Percentiles rank a stretch among this genome's conserved stretches.
phyloP scores from a whole-genome alignment of 2,888 invertebrate species.

The Yponomeuta cagnagella region DNA sequence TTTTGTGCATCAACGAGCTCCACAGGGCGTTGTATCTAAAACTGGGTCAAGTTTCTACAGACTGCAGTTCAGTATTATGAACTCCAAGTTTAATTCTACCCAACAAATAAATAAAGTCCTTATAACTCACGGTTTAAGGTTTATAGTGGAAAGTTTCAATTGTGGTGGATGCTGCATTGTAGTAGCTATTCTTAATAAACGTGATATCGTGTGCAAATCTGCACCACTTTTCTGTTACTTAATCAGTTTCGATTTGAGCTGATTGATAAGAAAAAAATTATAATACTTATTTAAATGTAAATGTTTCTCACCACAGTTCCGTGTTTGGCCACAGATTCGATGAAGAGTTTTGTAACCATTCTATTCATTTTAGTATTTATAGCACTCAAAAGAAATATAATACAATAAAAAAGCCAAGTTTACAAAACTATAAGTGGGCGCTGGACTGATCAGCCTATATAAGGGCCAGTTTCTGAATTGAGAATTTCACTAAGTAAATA shows the following conservation, averaged over 20 bases:
- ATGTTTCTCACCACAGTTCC: too few relatives aligned
- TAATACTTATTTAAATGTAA: too few relatives aligned
- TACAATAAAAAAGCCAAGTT: too few relatives aligned
- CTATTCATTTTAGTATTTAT: too few relatives aligned
- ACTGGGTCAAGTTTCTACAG: conserved; percentile 14
- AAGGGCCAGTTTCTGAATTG: too few relatives aligned
- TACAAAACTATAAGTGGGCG: too few relatives aligned
- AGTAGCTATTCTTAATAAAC: not conserved
- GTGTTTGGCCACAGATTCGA: too few relatives aligned
- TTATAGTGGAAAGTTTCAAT: not conserved
- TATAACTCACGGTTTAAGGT: not conserved
- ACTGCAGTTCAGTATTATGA: not conserved
- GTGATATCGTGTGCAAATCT: conserved; percentile 8
- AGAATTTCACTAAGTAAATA: too few relatives aligned
- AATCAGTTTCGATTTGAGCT: not conserved
- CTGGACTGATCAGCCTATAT: too few relatives aligned
- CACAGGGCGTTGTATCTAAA: not conserved
- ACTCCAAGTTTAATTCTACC: not conserved
- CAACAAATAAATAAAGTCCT: not conserved
- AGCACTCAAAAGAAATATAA: too few relatives aligned
- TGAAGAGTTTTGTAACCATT: too few relatives aligned
- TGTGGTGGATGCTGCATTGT: not conserved
- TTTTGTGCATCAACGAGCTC: not conserved
- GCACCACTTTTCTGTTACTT: conserved; percentile 6
- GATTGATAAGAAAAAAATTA: not conserved